A percentile compares a stretch with the other conserved stretches of the same genome.
Conservation (phyloP, 2,888 invertebrate genomes). For the Catocala nupta region DNA sequence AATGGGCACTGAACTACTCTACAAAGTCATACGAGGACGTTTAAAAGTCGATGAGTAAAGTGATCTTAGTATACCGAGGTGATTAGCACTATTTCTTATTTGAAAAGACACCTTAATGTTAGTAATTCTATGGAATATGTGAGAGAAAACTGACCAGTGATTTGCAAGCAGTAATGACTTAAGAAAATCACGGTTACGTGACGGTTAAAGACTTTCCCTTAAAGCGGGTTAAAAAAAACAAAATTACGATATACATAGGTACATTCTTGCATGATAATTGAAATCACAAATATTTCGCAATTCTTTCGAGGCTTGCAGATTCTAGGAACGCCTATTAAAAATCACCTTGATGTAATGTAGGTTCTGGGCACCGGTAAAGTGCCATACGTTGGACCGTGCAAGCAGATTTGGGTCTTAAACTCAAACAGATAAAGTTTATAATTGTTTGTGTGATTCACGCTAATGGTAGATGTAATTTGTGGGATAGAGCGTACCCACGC, state of each 20-base stretch:
- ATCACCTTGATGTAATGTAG: constrained; percentile 37
- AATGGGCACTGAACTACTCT: constrained; percentile 28
- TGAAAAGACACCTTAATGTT: constrained; percentile 31
- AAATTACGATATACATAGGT: too few species aligned
- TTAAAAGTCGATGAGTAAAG: constrained; percentile 32
- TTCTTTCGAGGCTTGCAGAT: constrained; percentile 25
- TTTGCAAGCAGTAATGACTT: constrained; percentile 23
- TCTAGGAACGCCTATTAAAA: constrained; percentile 42
- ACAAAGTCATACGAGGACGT: constrained; percentile 46
- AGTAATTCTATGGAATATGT: constrained; percentile 23
- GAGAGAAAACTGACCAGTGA: constrained; percentile 21
- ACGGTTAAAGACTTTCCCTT: constrained; percentile 1
- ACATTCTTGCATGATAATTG: constrained; percentile 19
- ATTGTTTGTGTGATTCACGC: constrained; percentile 26
- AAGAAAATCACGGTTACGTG: constrained; percentile 8
- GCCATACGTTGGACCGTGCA: constrained; percentile 26
- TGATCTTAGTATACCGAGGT: constrained; percentile 24
- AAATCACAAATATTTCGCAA: constrained; percentile 31
- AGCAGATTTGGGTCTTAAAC: constrained; percentile 16
- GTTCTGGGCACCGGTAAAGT: constrained; percentile 18
- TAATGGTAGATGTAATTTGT: constrained; percentile 26
- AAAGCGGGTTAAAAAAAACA: too few species aligned
- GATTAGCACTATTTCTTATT: constrained; percentile 40
- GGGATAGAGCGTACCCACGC: constrained; percentile 35
- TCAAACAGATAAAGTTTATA: constrained; percentile 21